These are phyloP conservation scores for Paragorgia papillata DNA, from an alignment of 92 coral and sea anemone genomes.

Conservation along the genomic window DNA sequence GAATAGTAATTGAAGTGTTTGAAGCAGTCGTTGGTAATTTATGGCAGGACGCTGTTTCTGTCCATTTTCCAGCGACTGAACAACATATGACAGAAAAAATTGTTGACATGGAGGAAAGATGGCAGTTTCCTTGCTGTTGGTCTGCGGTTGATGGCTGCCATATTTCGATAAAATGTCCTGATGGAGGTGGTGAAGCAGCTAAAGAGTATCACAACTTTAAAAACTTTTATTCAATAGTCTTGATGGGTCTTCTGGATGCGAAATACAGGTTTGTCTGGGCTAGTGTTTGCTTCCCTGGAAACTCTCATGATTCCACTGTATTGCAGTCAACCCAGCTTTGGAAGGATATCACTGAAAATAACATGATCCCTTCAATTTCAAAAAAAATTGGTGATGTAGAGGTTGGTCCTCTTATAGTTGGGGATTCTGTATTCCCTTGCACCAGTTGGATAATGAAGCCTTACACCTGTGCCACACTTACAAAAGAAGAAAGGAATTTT, in stretches of 20 bases:
- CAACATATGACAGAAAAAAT: slow-evolving; percentile 33
- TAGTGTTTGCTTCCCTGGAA: slow-evolving; percentile 58
- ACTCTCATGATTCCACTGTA: slow-evolving; percentile 46
- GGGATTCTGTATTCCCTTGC: slow-evolving; percentile 54
- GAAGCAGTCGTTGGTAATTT: slow-evolving; percentile 24
- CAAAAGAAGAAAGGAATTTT: slow-evolving; percentile 29
- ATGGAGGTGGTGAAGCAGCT: slow-evolving; percentile 45
- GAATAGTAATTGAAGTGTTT: slow-evolving; percentile 29
- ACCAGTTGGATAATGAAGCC: slow-evolving; percentile 52
- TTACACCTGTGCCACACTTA: slow-evolving; percentile 42
- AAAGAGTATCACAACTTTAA: slow-evolving; percentile 60
- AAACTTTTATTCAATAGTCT: slow-evolving; percentile 53
- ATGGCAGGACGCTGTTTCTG: slow-evolving; percentile 26
- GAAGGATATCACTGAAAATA: slow-evolving; percentile 27
- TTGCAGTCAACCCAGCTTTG: slow-evolving; percentile 44
- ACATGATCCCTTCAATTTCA: slow-evolving; percentile 39
- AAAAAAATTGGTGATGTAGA: slow-evolving; percentile 40
- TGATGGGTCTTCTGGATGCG: slow-evolving; percentile 58
- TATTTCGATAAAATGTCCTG: slow-evolving; percentile 47
- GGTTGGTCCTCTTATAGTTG: slow-evolving; percentile 43
- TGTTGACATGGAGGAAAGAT: slow-evolving; percentile 23
- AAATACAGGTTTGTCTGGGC: slow-evolving; percentile 61
- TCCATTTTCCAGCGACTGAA: slow-evolving; percentile 36
- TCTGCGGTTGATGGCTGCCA: slow-evolving; percentile 55
- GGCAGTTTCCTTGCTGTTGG: slow-evolving; percentile 51